Conservation (phyloP, 2,113 vertebrate genomes). For the Lonchura striata region DNA sequence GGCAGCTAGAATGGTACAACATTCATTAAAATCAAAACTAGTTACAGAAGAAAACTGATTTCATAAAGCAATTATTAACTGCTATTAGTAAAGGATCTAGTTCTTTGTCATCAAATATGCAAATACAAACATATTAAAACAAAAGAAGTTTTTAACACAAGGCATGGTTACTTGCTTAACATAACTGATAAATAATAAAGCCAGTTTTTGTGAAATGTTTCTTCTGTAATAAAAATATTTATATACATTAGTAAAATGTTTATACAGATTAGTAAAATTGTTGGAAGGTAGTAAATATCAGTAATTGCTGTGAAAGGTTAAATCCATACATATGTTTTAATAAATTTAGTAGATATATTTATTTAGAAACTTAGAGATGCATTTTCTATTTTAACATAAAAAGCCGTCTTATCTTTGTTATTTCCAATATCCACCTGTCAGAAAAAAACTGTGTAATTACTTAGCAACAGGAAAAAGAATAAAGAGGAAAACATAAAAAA, state of each 20-base stretch:
- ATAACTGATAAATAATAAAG: background rate
- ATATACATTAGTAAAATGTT: background rate
- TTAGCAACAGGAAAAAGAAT: background rate
- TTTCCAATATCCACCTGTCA: background rate
- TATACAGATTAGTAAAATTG: background rate
- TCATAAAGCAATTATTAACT: background rate
- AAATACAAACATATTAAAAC: background rate
- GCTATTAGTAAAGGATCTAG: background rate
- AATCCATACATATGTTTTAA: background rate
- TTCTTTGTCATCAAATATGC: background rate
- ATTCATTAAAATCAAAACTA: background rate
- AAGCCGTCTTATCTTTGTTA: background rate
- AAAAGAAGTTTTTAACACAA: background rate
- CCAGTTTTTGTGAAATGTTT: background rate
- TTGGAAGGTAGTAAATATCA: background rate
- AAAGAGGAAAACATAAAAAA: background rate
- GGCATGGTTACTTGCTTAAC: background rate
- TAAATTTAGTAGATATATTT: background rate
- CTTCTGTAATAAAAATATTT: background rate
- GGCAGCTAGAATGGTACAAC: background rate
- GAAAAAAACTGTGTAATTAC: background rate
- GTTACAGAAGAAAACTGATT: background rate
- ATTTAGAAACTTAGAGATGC: background rate
- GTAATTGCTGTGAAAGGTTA: background rate
- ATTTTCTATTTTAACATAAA: background rate